Conservation (phyloP, 1,140 invertebrate genomes). For the Gonioctena quinquepunctata region DNA sequence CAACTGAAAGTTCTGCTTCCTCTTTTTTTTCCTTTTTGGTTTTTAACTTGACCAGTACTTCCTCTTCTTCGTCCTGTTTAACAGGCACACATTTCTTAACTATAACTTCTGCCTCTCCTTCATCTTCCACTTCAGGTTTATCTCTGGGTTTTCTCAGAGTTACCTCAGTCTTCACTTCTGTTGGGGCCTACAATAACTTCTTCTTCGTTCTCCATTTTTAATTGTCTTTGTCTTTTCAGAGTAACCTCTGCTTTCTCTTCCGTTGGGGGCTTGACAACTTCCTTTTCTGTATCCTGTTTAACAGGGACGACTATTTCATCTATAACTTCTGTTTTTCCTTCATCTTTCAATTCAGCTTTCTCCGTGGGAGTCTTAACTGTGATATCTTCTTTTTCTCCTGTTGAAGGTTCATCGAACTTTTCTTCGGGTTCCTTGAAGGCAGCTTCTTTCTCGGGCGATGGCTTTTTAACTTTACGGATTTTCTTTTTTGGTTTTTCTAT, state of each 20-base stretch:
- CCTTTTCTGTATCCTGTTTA: slow-evolving; percentile 28
- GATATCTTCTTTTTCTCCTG: slow-evolving; percentile 7
- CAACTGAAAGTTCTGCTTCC: too few relatives aligned
- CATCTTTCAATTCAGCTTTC: slow-evolving; percentile 54
- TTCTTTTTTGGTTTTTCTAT: not conserved
- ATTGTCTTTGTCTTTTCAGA: slow-evolving; percentile 5
- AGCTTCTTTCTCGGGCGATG: slow-evolving; percentile 7
- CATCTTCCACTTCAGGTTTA: slow-evolving; percentile 55
- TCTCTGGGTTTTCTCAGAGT: slow-evolving; percentile 60
- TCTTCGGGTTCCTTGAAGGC: slow-evolving; percentile 38
- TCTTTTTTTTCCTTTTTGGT: slow-evolving; percentile 30
- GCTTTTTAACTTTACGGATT: not conserved
- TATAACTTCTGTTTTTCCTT: slow-evolving; percentile 61
- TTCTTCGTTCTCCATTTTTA: slow-evolving; percentile 33
- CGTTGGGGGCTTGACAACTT: slow-evolving; percentile 3
- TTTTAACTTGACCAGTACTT: too few relatives aligned
- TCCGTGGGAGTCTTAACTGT: slow-evolving; percentile 1
- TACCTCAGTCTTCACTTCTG: slow-evolving; percentile 63
- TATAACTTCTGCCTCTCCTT: slow-evolving; percentile 61
- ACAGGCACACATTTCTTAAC: slow-evolving; percentile 57
- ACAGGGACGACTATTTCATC: slow-evolving; percentile 59
- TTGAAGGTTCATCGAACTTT: not conserved
- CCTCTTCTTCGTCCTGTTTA: slow-evolving; percentile 28
- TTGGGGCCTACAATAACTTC: slow-evolving; percentile 62
- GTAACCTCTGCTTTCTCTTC: slow-evolving; percentile 53